Percentiles rank a stretch among this genome's conserved stretches.
Conservation (phyloP, 2,113 vertebrate species). For the Struthio camelus region DNA sequence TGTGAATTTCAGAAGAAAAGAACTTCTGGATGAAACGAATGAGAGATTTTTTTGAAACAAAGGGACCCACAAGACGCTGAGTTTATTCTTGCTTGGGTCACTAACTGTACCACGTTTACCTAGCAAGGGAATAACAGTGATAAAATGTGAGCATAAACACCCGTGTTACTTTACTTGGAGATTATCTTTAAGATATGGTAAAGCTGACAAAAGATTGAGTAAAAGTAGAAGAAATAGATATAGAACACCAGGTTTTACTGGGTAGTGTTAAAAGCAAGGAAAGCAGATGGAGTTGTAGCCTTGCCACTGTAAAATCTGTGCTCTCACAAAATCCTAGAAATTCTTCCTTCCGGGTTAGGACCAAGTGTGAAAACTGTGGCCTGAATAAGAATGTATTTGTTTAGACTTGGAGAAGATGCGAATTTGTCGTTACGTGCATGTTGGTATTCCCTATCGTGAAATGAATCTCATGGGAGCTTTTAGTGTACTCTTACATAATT, state of each 20-base stretch:
- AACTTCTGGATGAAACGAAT: neutral
- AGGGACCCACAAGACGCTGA: neutral
- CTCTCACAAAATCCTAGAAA: neutral
- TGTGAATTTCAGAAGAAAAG: neutral
- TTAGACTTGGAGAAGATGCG: neutral
- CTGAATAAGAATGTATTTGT: neutral
- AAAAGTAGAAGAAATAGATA: neutral
- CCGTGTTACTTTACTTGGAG: neutral
- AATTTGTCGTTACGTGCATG: neutral
- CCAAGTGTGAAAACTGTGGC: neutral
- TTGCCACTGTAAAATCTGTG: neutral
- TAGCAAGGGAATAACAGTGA: neutral
- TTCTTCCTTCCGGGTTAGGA: neutral
- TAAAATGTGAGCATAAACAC: neutral
- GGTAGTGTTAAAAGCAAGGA: neutral
- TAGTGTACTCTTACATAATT: neutral
- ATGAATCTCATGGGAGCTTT: neutral
- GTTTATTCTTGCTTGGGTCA: neutral
- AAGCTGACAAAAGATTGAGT: neutral
- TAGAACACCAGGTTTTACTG: neutral
- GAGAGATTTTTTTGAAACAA: neutral
- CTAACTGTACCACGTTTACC: neutral
- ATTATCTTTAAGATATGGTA: neutral
- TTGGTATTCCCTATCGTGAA: neutral
- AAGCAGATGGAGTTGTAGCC: neutral